phyloP scores from a whole-genome alignment of 2,113 vertebrate species.

The Machaerirhynchus nigripectus region DNA sequence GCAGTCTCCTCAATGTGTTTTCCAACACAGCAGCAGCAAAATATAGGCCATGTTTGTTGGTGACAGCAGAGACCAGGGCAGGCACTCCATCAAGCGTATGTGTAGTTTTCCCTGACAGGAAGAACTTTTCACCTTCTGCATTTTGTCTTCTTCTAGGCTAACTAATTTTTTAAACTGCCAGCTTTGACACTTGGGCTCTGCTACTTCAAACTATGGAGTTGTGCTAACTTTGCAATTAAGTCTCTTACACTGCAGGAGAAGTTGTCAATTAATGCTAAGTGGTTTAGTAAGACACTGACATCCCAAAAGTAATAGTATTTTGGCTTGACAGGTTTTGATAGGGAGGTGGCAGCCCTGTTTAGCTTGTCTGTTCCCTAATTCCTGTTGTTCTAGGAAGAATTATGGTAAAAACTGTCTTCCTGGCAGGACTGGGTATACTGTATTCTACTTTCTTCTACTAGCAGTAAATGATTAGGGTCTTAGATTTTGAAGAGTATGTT shows the following conservation, averaged over 20 bases:
- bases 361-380: constrained; percentile 61
- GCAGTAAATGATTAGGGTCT: not conserved
- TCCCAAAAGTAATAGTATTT: constrained; percentile 60
- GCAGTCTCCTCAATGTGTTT: not conserved
- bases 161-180: constrained; percentile 42
- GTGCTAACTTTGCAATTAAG: constrained; percentile 62
- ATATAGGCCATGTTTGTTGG: not conserved
- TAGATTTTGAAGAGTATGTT: not conserved
- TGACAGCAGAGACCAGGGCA: not conserved
- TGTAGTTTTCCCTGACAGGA: not conserved
- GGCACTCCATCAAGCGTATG: not conserved
- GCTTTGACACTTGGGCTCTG: constrained; percentile 43
- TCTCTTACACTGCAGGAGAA: constrained; percentile 4
- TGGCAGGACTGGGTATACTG: not conserved
- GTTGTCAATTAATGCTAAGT: constrained; percentile 63
- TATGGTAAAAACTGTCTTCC: constrained; percentile 20
- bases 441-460: not conserved
- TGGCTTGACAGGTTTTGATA: constrained; percentile 68
- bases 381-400: constrained; percentile 30
- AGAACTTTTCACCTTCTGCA: constrained; percentile 8
- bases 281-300: constrained; percentile 58
- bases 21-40: not conserved
- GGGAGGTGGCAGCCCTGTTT: constrained; percentile 64
- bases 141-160: constrained; percentile 22
- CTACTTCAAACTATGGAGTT: constrained; percentile 12